Evolutionary conservation across 2,888 invertebrate genomes (phyloP).

Genomic region (Noctua janthina): DNA sequence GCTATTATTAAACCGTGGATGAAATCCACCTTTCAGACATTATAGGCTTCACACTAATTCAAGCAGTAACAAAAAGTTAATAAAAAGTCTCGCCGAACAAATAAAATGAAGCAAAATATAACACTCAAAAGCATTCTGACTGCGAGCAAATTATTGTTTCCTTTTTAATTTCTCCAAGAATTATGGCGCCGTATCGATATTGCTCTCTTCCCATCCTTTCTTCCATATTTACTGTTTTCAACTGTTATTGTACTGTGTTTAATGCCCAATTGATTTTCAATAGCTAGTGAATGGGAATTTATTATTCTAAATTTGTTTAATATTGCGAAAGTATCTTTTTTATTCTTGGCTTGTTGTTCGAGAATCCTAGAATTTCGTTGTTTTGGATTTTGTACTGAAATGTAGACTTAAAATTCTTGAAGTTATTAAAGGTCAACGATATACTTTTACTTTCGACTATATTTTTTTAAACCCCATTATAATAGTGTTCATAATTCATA

Average conservation of each 20-base stretch:
- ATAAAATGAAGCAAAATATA: constrained; percentile 27
- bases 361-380: background rate
- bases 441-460: background rate
- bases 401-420: background rate
- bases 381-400: background rate
- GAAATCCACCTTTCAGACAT: background rate
- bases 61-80: background rate
- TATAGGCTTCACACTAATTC: constrained; percentile 6
- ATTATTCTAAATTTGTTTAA: constrained; percentile 44
- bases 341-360: constrained; percentile 19
- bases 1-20: background rate
- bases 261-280: constrained; percentile 71
- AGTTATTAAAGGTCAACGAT: background rate
- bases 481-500: background rate
- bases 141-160: constrained; percentile 68
- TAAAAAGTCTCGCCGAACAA: constrained; percentile 19
- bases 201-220: constrained; percentile 69
- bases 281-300: constrained; percentile 62
- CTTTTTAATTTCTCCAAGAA: constrained; percentile 69
- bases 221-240: constrained; percentile 66
- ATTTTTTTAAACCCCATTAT: background rate
- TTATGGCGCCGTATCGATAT: constrained; percentile 67
- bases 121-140: constrained; percentile 28
- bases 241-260: constrained; percentile 69
- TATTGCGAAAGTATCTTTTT: constrained; percentile 22